Base-by-base conservation (phyloP, 2,888 invertebrate species). In the Barypeithes pellucidus region DNA sequence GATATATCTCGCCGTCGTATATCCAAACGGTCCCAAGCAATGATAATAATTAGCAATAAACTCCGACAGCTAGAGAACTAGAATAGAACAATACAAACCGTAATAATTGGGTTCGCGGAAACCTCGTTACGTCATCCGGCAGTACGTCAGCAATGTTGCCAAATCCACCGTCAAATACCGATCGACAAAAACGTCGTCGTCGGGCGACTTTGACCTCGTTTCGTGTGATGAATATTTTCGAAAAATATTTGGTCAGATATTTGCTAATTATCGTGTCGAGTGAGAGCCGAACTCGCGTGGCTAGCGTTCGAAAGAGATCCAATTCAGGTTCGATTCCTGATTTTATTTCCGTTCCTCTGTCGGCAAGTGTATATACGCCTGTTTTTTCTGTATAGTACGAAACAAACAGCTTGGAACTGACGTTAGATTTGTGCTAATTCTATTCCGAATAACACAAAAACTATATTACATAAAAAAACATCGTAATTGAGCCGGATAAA, bases 101-200 rank as follows among this genome's bases (percentile, higher is more conserved):
- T n/a, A 43, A n/a, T 43, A 43, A 43, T 43, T 43, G n/a, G 16
- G 7, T 43, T 4, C 43, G 43, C 43, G 43, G 16, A 43, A 43
- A 43, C 16, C 8, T 3, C 43, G 43, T 43, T 43, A 43, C 43
- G 43, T 43, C 43, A 43, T 8, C 7, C 2, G 43, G 7, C 16
- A 1, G 14, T 8, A 16, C 43, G 43, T 39, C 43, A 43, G 43
- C 43, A 2, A 1, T 16, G 43, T 43, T 43, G 43, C 43, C 43
- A 16, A 16, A 43, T 16, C 43, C 11, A 2, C 16, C 43, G 16
- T n/a, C n/a, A 16, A 43, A 16, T 43, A n/a, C 43, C 43, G 43
- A 43, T 43, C 16, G 7, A 43, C 39, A 8, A n/a, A 39, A 39
- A 4, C 4, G 8, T 33, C 4, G 29, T 5, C 7, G 29, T 29